Base-by-base conservation (phyloP, 2,113 vertebrate genomes). In the Probosciger aterrimus region DNA sequence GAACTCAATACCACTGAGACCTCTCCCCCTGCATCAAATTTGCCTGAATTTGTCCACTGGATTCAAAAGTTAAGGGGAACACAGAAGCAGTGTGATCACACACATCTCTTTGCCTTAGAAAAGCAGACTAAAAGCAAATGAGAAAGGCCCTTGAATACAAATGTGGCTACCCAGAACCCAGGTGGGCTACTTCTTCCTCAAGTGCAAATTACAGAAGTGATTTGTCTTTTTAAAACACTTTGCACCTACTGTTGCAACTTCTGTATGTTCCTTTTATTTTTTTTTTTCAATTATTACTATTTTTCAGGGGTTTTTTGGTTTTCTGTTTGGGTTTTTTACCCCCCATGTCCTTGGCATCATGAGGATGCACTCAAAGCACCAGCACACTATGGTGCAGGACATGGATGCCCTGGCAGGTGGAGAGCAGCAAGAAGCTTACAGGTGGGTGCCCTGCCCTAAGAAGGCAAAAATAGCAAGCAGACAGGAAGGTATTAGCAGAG, bases 391-490 rank as follows among this genome's bases (percentile, higher is more conserved):
- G 39, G 55, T n/a, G 52, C 35, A 47, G 44, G 60, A 71, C 46
- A n/a, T 55, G 55, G 39, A 91, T 65, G 14, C 57, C 59, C 53
- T 24, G 62, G 52, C 57, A 92, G 80, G 70, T 67, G 70, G 62
- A 76, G 57, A 62, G 35, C 39, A 84, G 35, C 64, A 82, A 83
- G 75, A 43, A 92, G 91, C 83, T 96, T 93, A 84, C 44, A 89
- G 77, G 88, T 91, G 80, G 70, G 31, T 69, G 83, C 59, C 39
- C 70, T 87, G 80, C 57, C n/a, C 63, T 9, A 35, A 30, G 53
- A 77, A 37, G 67, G 73, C 77, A 23, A 79, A 96, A 95, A 93
- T 91, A 96, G 88, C 81, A 92, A 31, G 73, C 81, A 10, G 47
- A 84, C 55, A 68, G 68, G 88, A 60, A 74, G 88, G 49, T 62